Conservation (phyloP, 1,140 invertebrate species). For the Streblospio benedicti region DNA sequence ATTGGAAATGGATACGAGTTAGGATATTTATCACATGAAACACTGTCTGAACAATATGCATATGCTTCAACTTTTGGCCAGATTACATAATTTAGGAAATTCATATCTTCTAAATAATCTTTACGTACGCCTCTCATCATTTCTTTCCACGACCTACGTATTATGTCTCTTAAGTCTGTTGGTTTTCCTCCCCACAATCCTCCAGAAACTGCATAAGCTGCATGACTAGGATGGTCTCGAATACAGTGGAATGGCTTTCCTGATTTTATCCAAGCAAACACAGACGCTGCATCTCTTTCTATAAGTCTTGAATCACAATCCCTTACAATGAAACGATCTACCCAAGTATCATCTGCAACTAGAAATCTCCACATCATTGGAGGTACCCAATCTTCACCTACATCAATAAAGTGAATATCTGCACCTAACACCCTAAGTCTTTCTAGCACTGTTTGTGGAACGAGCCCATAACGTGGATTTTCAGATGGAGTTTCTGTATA, state of each 20-base stretch:
- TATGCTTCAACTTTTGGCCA: constrained; percentile 14
- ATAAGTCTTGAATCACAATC: constrained; percentile 16
- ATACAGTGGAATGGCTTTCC: constrained; percentile 17
- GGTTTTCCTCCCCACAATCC: constrained; percentile 16
- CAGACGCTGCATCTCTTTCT: constrained; percentile 12
- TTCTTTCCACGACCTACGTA: constrained; percentile 15
- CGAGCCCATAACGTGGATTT: constrained; percentile 11
- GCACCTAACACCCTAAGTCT: constrained; percentile 6
- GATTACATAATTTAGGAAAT: constrained; percentile 12
- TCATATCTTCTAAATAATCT: constrained; percentile 16
- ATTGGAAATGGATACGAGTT: constrained; percentile 15
- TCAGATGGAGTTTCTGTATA: constrained; percentile 14
- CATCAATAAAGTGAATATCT: constrained; percentile 14
- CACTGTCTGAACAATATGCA: constrained; percentile 19
- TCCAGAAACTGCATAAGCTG: constrained; percentile 14
- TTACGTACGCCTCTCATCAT: constrained; percentile 7
- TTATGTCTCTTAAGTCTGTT: constrained; percentile 7
- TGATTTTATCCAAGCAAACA: constrained; percentile 13
- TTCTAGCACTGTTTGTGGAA: constrained; percentile 1
- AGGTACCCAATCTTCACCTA: constrained; percentile 13
- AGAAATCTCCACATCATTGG: constrained; percentile 22
- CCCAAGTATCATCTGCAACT: constrained; percentile 15
- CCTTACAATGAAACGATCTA: constrained; percentile 16
- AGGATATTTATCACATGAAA: constrained; percentile 15
- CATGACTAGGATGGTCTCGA: constrained; percentile 19